Evolutionary conservation across 2,888 invertebrate species (phyloP).

Genomic region (Automeris io): DNA sequence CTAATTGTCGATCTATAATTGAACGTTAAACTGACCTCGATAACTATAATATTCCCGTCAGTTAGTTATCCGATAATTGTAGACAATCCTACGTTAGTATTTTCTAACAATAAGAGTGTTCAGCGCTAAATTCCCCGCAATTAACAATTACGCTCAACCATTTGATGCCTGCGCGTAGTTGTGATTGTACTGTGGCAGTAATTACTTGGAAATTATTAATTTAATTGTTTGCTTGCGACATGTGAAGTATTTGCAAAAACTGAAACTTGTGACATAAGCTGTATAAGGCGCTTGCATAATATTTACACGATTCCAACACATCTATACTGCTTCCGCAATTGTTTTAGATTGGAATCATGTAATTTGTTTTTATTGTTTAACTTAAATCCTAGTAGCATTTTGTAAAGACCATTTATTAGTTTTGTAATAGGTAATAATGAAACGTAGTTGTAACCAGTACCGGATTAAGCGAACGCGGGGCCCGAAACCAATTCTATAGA

Average conservation of each 20-base stretch:
- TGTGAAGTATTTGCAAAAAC: constrained; percentile 14
- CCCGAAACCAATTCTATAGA: too few relatives aligned
- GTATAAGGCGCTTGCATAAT: constrained; percentile 4
- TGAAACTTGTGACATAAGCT: constrained; percentile 14
- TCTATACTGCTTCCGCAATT: constrained; percentile 5
- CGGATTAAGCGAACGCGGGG: too few relatives aligned
- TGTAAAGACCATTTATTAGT: too few relatives aligned
- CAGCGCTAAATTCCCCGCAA: constrained; percentile 19
- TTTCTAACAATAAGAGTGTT: background rate
- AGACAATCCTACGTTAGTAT: background rate
- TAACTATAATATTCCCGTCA: too few relatives aligned
- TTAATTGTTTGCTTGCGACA: constrained; percentile 28
- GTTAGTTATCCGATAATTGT: background rate
- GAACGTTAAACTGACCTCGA: too few relatives aligned
- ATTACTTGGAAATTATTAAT: constrained; percentile 35
- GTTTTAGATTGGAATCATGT: constrained; percentile 1
- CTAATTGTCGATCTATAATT: too few relatives aligned
- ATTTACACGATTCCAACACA: constrained; percentile 3
- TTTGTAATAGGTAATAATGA: too few relatives aligned
- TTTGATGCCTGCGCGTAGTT: constrained; percentile 20
- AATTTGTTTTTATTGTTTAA: constrained; percentile 8
- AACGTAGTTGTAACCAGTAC: too few relatives aligned
- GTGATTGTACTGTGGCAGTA: constrained; percentile 36
- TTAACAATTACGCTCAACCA: constrained; percentile 27
- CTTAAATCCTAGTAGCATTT: too few relatives aligned